A percentile compares a stretch with the other conserved stretches of the same genome.
These are phyloP conservation scores for Montipora efflorescens DNA, from an alignment of 64 coral and sea anemone species.

Conservation along the genomic window DNA sequence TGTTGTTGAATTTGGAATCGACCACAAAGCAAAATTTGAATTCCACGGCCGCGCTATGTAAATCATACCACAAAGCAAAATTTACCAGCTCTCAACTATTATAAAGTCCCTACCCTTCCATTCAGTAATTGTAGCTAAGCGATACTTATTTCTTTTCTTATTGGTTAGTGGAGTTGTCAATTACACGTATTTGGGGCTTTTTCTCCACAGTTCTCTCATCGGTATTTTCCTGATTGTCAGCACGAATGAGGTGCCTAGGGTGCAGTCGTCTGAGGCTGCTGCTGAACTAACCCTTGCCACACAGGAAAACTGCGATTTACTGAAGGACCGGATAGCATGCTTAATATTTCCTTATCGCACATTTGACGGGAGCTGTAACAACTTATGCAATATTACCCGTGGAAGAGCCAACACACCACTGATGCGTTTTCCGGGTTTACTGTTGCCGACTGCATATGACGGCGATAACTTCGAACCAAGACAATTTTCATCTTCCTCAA, in stretches of 20 bases:
- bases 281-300: neutral
- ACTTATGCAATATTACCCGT: neutral
- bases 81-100: no score
- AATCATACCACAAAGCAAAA: no score
- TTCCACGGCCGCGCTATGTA: no score
- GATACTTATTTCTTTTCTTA: no score
- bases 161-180: no score
- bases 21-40: no score
- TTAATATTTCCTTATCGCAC: neutral
- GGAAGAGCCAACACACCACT: neutral
- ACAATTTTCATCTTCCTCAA: no score
- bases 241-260: neutral
- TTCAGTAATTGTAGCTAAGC: no score
- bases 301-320: neutral
- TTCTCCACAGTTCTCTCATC: neutral
- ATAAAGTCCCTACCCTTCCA: no score
- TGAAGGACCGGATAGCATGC: neutral
- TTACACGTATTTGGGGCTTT: no score
- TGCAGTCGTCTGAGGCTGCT: neutral
- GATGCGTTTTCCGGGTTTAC: neutral
- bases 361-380: conserved; percentile 37
- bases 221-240: neutral
- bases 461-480: neutral
- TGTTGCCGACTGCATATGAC: neutral
- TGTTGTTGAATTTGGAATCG: no score